phyloP scores from a whole-genome alignment of 2,888 invertebrate species.

The Cephus runcator region DNA sequence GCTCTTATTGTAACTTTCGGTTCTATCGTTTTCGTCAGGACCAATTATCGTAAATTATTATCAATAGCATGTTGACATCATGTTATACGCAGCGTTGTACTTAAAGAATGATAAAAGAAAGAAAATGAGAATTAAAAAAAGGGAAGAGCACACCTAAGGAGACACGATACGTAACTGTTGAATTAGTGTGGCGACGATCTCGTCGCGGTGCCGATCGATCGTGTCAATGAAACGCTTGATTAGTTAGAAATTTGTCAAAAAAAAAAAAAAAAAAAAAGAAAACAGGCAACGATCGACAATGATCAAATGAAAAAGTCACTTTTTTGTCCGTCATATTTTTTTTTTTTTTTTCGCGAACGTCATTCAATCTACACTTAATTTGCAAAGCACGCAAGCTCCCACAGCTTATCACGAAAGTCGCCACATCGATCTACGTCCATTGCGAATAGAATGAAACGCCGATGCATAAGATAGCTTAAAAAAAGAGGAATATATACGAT shows the following conservation, averaged over 20 bases:
- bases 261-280: too few species aligned
- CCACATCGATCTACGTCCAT: neutral
- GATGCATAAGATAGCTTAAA: neutral
- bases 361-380: neutral
- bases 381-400: neutral
- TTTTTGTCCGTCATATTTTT: neutral
- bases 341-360: too few species aligned
- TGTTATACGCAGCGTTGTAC: slow-evolving; percentile 51
- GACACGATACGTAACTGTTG: slow-evolving; percentile 15
- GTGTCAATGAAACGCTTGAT: neutral
- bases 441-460: neutral
- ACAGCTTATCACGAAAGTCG: neutral
- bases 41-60: slow-evolving; percentile 52
- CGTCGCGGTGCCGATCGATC: neutral
- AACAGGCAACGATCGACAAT: neutral
- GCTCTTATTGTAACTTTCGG: slow-evolving; percentile 9
- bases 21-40: slow-evolving; percentile 52
- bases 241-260: neutral
- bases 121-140: slow-evolving; percentile 14
- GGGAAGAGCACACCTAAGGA: slow-evolving; percentile 23
- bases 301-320: neutral
- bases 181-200: neutral
- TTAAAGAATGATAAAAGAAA: slow-evolving; percentile 31
- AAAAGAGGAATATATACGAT: neutral
- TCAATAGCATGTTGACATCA: slow-evolving; percentile 42